Percentiles rank a stretch among this genome's conserved stretches.
Evolutionary conservation across 2,797 vertebrate genomes (phyloP).

Genomic region (Bradypus variegatus): DNA sequence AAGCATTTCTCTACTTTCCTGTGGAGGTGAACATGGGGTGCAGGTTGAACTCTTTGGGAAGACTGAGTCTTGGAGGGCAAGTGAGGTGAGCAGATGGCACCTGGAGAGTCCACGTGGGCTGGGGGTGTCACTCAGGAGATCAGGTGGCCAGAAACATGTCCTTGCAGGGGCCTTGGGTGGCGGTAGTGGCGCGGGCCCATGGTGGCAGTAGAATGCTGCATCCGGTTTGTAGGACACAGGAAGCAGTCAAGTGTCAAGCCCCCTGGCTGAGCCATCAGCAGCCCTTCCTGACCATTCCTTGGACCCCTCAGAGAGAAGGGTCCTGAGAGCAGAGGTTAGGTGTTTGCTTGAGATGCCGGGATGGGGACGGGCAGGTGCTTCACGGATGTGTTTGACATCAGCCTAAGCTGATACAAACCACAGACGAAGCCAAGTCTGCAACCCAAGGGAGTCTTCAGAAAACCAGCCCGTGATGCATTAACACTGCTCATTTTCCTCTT

Average conservation of each 20-base stretch:
- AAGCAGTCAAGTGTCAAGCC: no score
- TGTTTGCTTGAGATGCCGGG: fast-evolving
- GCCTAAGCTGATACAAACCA: background rate
- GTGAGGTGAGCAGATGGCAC: fast-evolving
- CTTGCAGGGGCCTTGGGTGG: background rate
- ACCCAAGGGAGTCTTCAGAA: background rate
- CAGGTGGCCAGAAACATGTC: no score
- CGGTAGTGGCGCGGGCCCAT: fast-evolving
- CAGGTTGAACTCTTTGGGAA: fast-evolving
- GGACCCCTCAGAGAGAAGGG: background rate
- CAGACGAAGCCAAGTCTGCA: background rate
- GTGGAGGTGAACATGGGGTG: fast-evolving
- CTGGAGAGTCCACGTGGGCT: fast-evolving
- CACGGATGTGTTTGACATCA: no score
- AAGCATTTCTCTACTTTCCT: fast-evolving
- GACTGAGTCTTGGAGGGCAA: fast-evolving
- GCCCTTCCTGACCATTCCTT: background rate
- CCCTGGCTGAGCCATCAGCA: fast-evolving
- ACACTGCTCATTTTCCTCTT: background rate
- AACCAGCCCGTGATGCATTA: background rate
- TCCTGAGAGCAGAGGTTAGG: fast-evolving
- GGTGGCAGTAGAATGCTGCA: background rate
- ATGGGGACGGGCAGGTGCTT: background rate
- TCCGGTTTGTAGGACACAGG: background rate
- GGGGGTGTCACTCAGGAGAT: background rate